Evolutionary conservation across 2,888 invertebrate species (phyloP).

Genomic region (Bugulina stolonifera): DNA sequence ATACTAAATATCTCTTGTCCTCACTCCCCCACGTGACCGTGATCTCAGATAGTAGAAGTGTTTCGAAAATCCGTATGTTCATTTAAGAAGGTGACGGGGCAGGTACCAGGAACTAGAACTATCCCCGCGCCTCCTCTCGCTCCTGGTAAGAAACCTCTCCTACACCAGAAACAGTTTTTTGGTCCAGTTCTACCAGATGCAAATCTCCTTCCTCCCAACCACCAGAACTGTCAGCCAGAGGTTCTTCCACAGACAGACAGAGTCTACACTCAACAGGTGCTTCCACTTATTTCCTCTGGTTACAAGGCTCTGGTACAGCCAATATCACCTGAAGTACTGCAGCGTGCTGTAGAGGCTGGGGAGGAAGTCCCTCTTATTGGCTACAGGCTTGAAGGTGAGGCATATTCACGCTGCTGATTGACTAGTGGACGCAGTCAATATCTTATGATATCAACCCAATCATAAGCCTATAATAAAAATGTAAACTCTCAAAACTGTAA

Average conservation of each 20-base stretch:
- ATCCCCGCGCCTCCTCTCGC: slow-evolving; percentile 7
- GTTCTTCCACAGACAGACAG: neutral
- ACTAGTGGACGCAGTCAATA: no score
- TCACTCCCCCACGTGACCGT: no score
- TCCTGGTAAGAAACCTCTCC: slow-evolving; percentile 8
- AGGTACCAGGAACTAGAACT: slow-evolving; percentile 15
- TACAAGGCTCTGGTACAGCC: neutral
- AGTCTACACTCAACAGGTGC: neutral
- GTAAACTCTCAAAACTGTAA: no score
- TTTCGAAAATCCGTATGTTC: no score
- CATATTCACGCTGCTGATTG: no score
- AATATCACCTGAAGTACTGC: neutral
- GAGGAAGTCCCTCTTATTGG: slow-evolving; percentile 34
- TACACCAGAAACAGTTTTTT: slow-evolving; percentile 41
- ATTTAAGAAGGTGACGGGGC: slow-evolving; percentile 10
- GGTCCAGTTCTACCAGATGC: slow-evolving; percentile 40
- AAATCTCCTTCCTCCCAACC: slow-evolving; percentile 32
- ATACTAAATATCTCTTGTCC: no score
- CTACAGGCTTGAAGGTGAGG: slow-evolving; percentile 6
- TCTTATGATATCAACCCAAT: no score
- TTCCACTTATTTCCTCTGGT: slow-evolving; percentile 25
- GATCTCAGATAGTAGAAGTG: no score
- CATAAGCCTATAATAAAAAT: no score
- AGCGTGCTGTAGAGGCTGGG: slow-evolving; percentile 29
- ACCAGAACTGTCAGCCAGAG: slow-evolving; percentile 14